A percentile compares a stretch with the other conserved stretches of the same genome.
Conservation (phyloP, 2,113 vertebrate genomes). For the Cathartes aura region DNA sequence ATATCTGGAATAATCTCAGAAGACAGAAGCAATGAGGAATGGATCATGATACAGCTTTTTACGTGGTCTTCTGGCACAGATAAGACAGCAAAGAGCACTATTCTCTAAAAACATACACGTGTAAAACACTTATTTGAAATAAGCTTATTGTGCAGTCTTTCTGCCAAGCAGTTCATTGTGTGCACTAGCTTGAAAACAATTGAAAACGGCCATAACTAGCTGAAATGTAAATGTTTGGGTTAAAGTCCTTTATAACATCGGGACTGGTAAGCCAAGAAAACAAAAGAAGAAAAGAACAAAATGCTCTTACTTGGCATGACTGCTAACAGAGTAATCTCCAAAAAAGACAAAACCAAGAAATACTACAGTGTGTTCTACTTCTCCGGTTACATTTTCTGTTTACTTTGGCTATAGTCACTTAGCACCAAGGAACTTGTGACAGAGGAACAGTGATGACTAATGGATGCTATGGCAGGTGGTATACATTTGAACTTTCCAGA, state of each 20-base stretch:
- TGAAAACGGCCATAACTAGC: not conserved
- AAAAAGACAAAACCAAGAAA: not conserved
- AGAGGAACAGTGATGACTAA: not conserved
- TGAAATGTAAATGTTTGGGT: conserved; percentile 10
- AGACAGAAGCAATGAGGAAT: not conserved
- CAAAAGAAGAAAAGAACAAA: not conserved
- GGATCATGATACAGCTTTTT: not conserved
- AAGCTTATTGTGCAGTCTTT: not conserved
- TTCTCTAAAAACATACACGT: not conserved
- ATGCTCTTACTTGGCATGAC: not conserved
- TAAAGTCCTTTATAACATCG: not conserved
- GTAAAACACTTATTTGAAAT: not conserved
- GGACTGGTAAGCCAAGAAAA: not conserved
- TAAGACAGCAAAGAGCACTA: not conserved
- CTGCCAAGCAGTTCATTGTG: not conserved
- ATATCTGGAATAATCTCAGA: not conserved
- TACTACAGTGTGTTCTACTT: not conserved
- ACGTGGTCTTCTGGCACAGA: not conserved
- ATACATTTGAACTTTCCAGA: conserved; percentile 34
- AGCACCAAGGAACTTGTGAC: not conserved
- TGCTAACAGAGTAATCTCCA: not conserved
- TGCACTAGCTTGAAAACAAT: not conserved
- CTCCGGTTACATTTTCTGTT: not conserved
- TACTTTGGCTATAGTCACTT: not conserved
- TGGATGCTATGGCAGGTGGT: not conserved